Evolutionary conservation across 2,888 invertebrate genomes (phyloP).

Genomic region (Lepas anatifera): DNA sequence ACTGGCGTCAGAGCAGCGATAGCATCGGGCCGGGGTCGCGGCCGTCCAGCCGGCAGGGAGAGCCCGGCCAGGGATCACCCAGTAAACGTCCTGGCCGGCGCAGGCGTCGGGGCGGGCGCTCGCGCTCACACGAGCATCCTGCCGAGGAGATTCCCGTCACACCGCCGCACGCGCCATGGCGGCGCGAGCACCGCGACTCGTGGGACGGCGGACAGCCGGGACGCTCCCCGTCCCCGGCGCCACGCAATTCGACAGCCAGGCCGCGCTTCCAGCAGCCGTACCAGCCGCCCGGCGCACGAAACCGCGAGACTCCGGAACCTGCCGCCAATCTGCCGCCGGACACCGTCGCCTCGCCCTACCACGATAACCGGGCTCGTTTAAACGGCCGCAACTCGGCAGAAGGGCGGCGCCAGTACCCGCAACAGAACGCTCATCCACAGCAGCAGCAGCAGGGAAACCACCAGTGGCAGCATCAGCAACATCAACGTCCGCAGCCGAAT

Average conservation of each 20-base stretch:
- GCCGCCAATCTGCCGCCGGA: too few relatives aligned
- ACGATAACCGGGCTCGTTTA: not conserved
- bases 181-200: not conserved
- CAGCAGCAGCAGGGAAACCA: too few relatives aligned
- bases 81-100: not conserved
- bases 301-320: not conserved
- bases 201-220: constrained; percentile 4
- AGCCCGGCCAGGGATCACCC: not conserved
- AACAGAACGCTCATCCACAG: too few relatives aligned
- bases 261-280: constrained; percentile 1
- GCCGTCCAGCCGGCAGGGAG: not conserved
- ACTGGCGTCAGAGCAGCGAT: not conserved
- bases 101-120: not conserved
- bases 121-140: constrained; percentile 1
- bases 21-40: not conserved
- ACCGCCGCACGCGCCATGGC: not conserved
- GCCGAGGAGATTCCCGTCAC: not conserved
- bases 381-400: too few relatives aligned
- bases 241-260: not conserved
- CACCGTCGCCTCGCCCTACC: not conserved
- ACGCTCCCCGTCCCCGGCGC: not conserved
- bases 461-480: not conserved
- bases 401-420: too few relatives aligned
- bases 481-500: not conserved
- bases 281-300: not conserved